phyloP scores from a whole-genome alignment of 2,888 invertebrate genomes.

The Limnephilus auricula region DNA sequence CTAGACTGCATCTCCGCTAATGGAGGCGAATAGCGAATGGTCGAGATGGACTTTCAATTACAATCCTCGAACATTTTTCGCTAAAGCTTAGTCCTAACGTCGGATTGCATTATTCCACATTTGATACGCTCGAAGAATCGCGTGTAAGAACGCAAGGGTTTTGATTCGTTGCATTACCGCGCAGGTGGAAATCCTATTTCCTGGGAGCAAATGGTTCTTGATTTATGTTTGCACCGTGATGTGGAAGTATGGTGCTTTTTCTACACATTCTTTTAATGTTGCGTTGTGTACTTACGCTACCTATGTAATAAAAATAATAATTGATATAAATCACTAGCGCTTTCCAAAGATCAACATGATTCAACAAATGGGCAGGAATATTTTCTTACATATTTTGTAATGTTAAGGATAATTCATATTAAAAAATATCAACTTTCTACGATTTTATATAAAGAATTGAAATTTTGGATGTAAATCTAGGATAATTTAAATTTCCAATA shows the following conservation, averaged over 20 bases:
- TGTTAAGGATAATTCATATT: too few relatives aligned
- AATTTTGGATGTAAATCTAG: too few relatives aligned
- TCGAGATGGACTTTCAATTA: constrained; percentile 24
- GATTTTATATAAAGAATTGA: too few relatives aligned
- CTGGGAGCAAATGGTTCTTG: not conserved
- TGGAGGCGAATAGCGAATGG: not conserved
- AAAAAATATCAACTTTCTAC: too few relatives aligned
- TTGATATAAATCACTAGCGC: not conserved
- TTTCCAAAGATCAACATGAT: not conserved
- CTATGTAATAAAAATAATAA: not conserved
- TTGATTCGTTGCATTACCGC: constrained; percentile 9
- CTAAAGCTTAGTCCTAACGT: constrained; percentile 5
- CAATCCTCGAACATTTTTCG: constrained; percentile 19
- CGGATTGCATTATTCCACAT: constrained; percentile 20
- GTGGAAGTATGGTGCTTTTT: not conserved
- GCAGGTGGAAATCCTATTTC: not conserved
- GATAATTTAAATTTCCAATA: too few relatives aligned
- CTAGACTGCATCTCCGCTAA: constrained; percentile 9
- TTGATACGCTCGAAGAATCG: constrained; percentile 11
- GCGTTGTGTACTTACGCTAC: not conserved
- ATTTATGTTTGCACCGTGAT: not conserved
- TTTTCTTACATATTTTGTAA: too few relatives aligned
- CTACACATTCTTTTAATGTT: not conserved
- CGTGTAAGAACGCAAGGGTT: constrained; percentile 7
- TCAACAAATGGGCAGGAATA: too few relatives aligned